Percentiles rank a stretch among this genome's conserved stretches.
These are phyloP conservation scores for Notothenia coriiceps DNA, from an alignment of 2,113 vertebrate species.

Conservation along the genomic window DNA sequence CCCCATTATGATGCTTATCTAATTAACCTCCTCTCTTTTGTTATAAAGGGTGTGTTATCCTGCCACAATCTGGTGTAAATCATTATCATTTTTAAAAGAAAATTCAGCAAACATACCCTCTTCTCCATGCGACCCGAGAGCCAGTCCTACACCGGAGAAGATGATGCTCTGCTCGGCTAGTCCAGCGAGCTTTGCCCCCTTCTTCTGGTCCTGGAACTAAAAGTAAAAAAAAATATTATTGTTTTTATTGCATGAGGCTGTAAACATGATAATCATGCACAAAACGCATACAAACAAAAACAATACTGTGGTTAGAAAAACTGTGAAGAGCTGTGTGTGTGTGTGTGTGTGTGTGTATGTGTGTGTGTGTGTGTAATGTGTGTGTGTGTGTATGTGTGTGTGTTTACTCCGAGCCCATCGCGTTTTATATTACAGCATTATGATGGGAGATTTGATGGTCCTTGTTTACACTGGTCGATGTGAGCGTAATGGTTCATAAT, in stretches of 20 bases:
- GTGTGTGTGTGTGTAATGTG: background rate
- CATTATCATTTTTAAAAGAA: background rate
- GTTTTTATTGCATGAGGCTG: constrained; percentile 26
- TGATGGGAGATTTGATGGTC: constrained; percentile 52
- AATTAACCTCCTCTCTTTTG: constrained; percentile 12
- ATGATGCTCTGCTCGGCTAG: constrained; percentile 71
- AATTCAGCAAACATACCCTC: constrained; percentile 75
- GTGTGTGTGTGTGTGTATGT: constrained; percentile 23
- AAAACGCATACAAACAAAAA: background rate
- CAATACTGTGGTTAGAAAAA: constrained; percentile 27
- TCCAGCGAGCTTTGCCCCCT: constrained; percentile 63
- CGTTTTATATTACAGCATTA: constrained; percentile 59
- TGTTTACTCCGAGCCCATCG: constrained; percentile 61
- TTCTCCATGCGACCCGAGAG: constrained; percentile 81
- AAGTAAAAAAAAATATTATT: constrained; percentile 35
- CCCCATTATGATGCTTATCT: constrained; percentile 20
- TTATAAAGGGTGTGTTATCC: background rate
- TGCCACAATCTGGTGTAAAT: background rate
- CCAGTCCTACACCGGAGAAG: constrained; percentile 69
- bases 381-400: constrained; percentile 1
- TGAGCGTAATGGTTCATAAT: constrained; percentile 31
- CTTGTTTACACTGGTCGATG: background rate
- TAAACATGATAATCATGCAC: constrained; percentile 13
- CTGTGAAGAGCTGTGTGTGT: constrained; percentile 43
- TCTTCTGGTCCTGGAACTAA: constrained; percentile 62